A percentile compares a stretch with the other conserved stretches of the same genome.
phyloP scores from a whole-genome alignment of 2,797 vertebrate genomes.

The Salmo trutta region DNA sequence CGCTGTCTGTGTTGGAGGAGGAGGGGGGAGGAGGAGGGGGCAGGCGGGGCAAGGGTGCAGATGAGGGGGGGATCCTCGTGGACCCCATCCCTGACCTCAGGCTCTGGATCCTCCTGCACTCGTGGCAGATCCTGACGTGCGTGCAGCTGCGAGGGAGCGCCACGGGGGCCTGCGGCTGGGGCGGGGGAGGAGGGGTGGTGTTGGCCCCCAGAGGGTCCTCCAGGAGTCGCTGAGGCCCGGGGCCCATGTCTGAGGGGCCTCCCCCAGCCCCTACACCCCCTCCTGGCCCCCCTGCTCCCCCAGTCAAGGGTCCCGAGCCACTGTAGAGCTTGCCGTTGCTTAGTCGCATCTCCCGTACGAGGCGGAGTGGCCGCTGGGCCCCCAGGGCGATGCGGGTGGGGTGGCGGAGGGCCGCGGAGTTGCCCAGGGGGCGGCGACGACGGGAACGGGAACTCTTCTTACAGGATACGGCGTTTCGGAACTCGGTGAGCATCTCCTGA shows the following conservation, averaged over 20 bases:
- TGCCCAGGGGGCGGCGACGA: constrained; percentile 75
- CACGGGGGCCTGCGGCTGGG: constrained; percentile 58
- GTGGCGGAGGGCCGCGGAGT: constrained; percentile 71
- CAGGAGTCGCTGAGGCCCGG: constrained; percentile 79
- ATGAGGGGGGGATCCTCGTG: constrained; percentile 70
- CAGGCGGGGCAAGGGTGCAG: constrained; percentile 67
- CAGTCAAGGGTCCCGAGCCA: constrained; percentile 77
- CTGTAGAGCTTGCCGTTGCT: constrained; percentile 93
- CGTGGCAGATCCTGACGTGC: constrained; percentile 91
- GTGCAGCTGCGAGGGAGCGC: constrained; percentile 79
- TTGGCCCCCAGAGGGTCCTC: constrained; percentile 77
- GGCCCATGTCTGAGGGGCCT: constrained; percentile 72
- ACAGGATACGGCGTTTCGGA: constrained; percentile 89
- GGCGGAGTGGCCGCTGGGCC: constrained; percentile 79
- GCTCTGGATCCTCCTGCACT: constrained; percentile 90
- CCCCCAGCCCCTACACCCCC: constrained; percentile 41
- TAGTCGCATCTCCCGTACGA: constrained; percentile 88
- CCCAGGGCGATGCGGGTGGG: constrained; percentile 82
- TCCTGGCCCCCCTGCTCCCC: constrained; percentile 54
- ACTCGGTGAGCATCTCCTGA: constrained; percentile 93
- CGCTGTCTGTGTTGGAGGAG: constrained; percentile 79
- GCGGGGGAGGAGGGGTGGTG: constrained; percentile 69
- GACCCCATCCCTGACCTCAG: constrained; percentile 72
- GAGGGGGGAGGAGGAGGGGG: constrained; percentile 75
- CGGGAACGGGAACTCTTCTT: constrained; percentile 89